Percentiles rank a stretch among this genome's conserved stretches.
Evolutionary conservation across 2,113 vertebrate species (phyloP).

Genomic region (Varanus salvator): DNA sequence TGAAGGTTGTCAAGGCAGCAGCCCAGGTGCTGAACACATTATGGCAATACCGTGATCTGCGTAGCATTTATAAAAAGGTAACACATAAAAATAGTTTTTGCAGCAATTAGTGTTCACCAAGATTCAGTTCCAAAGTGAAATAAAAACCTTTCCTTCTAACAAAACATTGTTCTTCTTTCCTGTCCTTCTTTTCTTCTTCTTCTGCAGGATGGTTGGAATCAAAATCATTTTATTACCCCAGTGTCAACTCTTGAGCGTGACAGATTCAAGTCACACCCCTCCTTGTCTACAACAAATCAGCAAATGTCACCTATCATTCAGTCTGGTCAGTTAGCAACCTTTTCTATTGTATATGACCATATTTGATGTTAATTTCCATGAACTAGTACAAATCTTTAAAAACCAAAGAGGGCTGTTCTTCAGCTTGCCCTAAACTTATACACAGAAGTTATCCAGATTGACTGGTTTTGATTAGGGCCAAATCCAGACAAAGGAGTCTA

Average conservation of each 20-base stretch:
- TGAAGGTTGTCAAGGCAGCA: constrained; percentile 97
- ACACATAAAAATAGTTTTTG: constrained; percentile 45
- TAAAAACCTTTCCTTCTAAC: constrained; percentile 34
- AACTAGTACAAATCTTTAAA: neutral
- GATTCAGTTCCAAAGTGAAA: neutral
- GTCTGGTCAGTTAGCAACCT: constrained; percentile 81
- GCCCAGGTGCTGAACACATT: constrained; percentile 97
- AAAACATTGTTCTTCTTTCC: constrained; percentile 48
- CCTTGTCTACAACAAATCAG: constrained; percentile 87
- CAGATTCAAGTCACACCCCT: constrained; percentile 94
- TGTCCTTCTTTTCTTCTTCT: constrained; percentile 47
- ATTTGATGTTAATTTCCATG: constrained; percentile 8
- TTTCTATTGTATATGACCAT: neutral
- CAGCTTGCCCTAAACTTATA: neutral
- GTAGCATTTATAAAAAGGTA: constrained; percentile 99
- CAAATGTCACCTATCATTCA: constrained; percentile 96
- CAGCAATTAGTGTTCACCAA: constrained; percentile 25
- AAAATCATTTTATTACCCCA: constrained; percentile 98
- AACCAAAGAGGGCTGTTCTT: neutral
- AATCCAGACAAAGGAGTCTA: neutral
- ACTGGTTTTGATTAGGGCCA: neutral
- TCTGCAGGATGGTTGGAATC: constrained; percentile 95
- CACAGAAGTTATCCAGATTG: neutral
- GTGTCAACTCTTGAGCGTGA: constrained; percentile 95
- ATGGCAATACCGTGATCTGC: constrained; percentile 97